Evolutionary conservation across 1,140 invertebrate genomes (phyloP).

Genomic region (Glossosoma conforme): DNA sequence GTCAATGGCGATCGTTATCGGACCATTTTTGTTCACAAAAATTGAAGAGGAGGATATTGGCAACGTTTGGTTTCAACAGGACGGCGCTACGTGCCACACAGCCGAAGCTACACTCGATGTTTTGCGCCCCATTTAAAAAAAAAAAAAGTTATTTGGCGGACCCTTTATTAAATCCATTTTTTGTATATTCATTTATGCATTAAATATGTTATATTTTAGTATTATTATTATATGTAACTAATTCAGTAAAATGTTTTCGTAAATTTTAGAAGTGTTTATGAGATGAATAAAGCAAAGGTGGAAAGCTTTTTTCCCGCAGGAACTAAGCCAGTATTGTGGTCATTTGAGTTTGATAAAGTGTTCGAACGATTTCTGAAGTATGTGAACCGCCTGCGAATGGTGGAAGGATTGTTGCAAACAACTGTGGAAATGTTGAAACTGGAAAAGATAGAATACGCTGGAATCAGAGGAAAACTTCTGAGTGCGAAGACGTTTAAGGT

Average conservation of each 20-base stretch:
- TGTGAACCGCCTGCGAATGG: conserved; percentile 54
- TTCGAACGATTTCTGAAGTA: conserved; percentile 68
- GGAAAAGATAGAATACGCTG: conserved; percentile 81
- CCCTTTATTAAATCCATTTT: too few species aligned
- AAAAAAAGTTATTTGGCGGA: too few species aligned
- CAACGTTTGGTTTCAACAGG: too few species aligned
- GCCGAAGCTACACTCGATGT: too few species aligned
- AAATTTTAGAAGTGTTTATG: too few species aligned
- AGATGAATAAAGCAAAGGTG: conserved; percentile 45
- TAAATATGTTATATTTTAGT: background rate
- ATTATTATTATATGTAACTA: background rate
- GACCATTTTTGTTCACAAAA: too few species aligned
- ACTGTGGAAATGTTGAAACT: conserved; percentile 78
- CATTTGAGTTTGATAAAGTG: conserved; percentile 65
- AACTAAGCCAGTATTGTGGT: conserved; percentile 58
- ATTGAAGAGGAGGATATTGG: too few species aligned
- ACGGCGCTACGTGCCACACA: too few species aligned
- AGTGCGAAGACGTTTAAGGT: conserved; percentile 50
- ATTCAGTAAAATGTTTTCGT: too few species aligned
- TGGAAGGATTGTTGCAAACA: conserved; percentile 65
- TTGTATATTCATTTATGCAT: too few species aligned
- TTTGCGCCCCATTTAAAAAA: too few species aligned
- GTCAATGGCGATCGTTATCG: too few species aligned
- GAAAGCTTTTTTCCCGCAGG: conserved; percentile 42
- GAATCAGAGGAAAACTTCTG: conserved; percentile 67